phyloP scores from a whole-genome alignment of 2,888 invertebrate species.

The Drosophila mettleri region DNA sequence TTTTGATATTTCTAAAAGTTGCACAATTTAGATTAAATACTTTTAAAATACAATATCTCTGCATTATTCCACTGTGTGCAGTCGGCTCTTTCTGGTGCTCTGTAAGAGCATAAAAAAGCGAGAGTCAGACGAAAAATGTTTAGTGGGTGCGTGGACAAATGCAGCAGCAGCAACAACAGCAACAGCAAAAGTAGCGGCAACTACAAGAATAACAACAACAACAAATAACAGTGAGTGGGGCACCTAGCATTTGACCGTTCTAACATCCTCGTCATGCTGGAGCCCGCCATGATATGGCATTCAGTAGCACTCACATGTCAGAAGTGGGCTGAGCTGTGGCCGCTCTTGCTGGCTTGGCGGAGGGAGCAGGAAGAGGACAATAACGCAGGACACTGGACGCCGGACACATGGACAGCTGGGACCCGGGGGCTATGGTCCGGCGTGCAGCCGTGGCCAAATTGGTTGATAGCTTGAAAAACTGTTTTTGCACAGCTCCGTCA shows the following conservation, averaged over 20 bases:
- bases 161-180: constrained; percentile 35
- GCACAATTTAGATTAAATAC: no score
- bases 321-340: constrained; percentile 40
- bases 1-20: no score
- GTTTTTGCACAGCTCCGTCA: constrained; percentile 83
- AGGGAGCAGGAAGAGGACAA: constrained; percentile 37
- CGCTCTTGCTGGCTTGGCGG: constrained; percentile 10
- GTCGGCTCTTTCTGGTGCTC: constrained; percentile 29
- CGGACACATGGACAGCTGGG: constrained; percentile 14
- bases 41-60: not conserved
- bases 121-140: constrained; percentile 53
- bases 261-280: constrained; percentile 48
- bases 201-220: constrained; percentile 24
- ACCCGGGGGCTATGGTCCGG: constrained; percentile 47
- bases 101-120: constrained; percentile 17
- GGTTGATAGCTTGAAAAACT: constrained; percentile 83
- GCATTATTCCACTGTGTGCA: constrained; percentile 11
- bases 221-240: constrained; percentile 34
- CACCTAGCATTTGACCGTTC: constrained; percentile 38
- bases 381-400: constrained; percentile 32
- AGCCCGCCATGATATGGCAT: constrained; percentile 68
- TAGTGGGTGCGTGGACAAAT: constrained; percentile 66
- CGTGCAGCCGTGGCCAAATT: constrained; percentile 81
- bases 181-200: constrained; percentile 1
- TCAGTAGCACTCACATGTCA: constrained; percentile 69